A percentile compares a stretch with the other conserved stretches of the same genome.
phyloP scores from a whole-genome alignment of 2,797 vertebrate genomes.

The Neosilurus hyrtlii region DNA sequence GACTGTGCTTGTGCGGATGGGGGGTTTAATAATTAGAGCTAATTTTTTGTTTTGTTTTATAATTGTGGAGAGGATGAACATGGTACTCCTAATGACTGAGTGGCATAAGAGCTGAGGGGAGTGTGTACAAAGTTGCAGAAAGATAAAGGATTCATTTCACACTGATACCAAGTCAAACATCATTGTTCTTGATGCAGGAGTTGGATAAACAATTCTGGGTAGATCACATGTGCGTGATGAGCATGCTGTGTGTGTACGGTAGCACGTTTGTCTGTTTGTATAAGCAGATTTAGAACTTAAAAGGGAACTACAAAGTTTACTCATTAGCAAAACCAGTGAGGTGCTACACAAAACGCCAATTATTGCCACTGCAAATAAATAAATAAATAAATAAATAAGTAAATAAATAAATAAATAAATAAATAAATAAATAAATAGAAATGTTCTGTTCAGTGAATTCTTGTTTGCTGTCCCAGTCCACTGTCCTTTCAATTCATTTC shows the following conservation, averaged over 20 bases:
- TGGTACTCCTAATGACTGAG: conserved; percentile 33
- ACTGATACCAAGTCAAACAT: neutral
- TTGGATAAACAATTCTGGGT: neutral
- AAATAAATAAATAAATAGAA: neutral
- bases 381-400: too few relatives aligned
- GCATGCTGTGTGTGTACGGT: neutral
- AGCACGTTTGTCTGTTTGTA: neutral
- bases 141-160: conserved; percentile 11
- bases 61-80: conserved; percentile 39
- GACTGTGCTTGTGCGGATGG: conserved; percentile 52
- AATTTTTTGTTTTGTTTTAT: conserved; percentile 53
- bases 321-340: conserved; percentile 17
- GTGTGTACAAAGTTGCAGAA: conserved; percentile 12
- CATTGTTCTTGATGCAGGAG: neutral
- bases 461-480: conserved; percentile 48
- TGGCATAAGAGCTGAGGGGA: conserved; percentile 16
- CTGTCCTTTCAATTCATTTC: conserved; percentile 56
- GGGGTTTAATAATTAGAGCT: conserved; percentile 54
- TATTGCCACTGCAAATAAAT: neutral
- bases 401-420: neutral
- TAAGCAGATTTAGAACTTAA: conserved; percentile 18
- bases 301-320: conserved; percentile 10
- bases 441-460: conserved; percentile 55
- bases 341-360: conserved; percentile 32
- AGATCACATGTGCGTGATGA: neutral